Base-by-base conservation (phyloP, 2,888 invertebrate species). In the Cheilosia pagana region DNA sequence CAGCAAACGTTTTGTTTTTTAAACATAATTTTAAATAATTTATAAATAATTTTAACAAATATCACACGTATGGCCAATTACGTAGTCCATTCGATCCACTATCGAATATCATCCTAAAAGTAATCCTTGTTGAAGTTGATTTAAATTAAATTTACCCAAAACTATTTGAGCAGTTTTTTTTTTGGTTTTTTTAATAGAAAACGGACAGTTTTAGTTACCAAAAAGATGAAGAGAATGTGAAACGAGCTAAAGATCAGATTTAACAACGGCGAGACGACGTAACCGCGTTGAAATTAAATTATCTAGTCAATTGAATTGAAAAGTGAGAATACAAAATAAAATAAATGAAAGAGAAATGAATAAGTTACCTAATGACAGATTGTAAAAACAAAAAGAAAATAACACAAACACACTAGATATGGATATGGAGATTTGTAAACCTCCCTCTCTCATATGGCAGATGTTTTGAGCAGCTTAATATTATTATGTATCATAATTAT, bases 251-350 rank as follows among this genome's bases (percentile, higher is more conserved):
- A 50, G 57, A 79, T 83, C 74, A 83, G 79, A 83, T 83, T 75
- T 74, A 53, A 78, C 63, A 70, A 68, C 63, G 50, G 31, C 52
- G 68, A 53, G 28, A 45, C 25, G 35, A 71, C 71, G 70, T 62
- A 19, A 31, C 21, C 52, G 65, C 39, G 70, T 71, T 75, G 60
- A 65, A 88, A 88, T 87, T 88, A 88, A 88, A 87, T 88, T 88
- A 88, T 88, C 88, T 89, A 89, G 88, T 89, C 89, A 89, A 89
- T 89, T 89, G 88, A 88, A 86, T 87, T 88, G 87, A 79, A 86
- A 72, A 78, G 74, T 78, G 82, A 86, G 62, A 76, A 75, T 59
- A 65, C 31, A 81, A 68, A 78, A 53, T 43, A 59, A 65, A 83
- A 78, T 23, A 50, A 50, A 50, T 21, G 19, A 67, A 52, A 48